Percentiles rank a stretch among this genome's conserved stretches.
These are phyloP conservation scores for Turritopsis rubra DNA, from an alignment of 30 jellyfish, hydroid and myxozoan species.

Conservation along the genomic window DNA sequence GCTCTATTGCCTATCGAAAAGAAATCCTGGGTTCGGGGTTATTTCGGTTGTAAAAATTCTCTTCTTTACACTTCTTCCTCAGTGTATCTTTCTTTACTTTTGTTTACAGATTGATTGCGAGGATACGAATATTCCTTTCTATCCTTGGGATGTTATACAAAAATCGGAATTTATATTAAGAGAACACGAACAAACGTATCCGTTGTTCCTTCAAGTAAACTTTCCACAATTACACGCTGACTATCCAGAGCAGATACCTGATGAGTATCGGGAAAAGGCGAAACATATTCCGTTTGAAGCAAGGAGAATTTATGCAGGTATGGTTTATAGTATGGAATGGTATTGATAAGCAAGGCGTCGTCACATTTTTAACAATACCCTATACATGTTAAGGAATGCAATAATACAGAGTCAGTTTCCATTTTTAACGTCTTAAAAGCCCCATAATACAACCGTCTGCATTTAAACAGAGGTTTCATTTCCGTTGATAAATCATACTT, in stretches of 20 bases:
- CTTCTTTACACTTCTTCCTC: neutral
- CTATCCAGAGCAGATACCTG: conserved; percentile 88
- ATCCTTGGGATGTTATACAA: conserved; percentile 96
- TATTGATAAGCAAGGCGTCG: neutral
- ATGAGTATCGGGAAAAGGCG: conserved; percentile 65
- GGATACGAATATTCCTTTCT: conserved; percentile 80
- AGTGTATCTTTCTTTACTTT: conserved; percentile 11
- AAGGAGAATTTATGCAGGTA: conserved; percentile 89
- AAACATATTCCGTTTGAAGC: conserved; percentile 70
- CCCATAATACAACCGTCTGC: too few relatives aligned
- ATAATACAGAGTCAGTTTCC: neutral
- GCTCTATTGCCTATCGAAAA: too few relatives aligned
- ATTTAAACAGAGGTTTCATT: too few relatives aligned
- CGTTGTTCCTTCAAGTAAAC: conserved; percentile 84
- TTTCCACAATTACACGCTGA: conserved; percentile 93
- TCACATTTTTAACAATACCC: neutral
- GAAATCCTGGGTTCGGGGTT: too few relatives aligned
- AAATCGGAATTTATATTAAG: conserved; percentile 79
- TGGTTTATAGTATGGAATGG: neutral
- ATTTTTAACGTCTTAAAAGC: neutral
- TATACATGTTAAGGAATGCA: neutral
- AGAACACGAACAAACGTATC: conserved; percentile 85
- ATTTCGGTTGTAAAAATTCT: neutral
- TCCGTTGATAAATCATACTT: too few relatives aligned
- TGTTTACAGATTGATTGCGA: conserved; percentile 71